Base-by-base conservation (phyloP, 1,140 invertebrate species). In the Bombus balteatus region DNA sequence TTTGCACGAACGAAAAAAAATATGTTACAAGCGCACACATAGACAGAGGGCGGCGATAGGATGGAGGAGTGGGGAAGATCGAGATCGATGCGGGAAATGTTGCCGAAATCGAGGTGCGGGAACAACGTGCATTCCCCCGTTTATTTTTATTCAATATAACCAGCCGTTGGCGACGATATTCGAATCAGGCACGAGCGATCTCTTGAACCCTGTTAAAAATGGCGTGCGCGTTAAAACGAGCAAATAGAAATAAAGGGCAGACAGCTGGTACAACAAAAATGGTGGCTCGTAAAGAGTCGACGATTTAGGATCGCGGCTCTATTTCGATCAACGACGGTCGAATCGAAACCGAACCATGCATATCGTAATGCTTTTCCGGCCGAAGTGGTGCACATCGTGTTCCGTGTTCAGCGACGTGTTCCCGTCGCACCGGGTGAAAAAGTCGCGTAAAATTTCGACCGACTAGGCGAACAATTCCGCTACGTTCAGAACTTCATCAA, bases 111-210 rank as follows among this genome's bases (percentile, higher is more conserved):
- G 65, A 18, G 15, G 65, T 18, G 65, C 2, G 65, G 6, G 15
- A n/a, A 65, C 25, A 65, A 39, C 75, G 53, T 22, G 37, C 22
- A 41, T 41, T 25, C 2, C 34, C 34, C 15, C 80, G 74, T 87
- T 77, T 87, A 87, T 87, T 87, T 83, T 87, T 78, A 87, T 87
- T 83, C 85, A 72, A 83, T 87, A 77, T 77, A 70, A 39, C 71
- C 81, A 39, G 39, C 81, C 59, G 39, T 9, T 22, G 59, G 80
- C 72, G 66, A 34, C 72, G 82, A 82, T 65, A 73, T 43, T 43
- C 81, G 81, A 82, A 75, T 82, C 81, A 74, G 72, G 43, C 41
- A 66, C 71, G 71, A 74, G 47, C 72, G 65, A 80, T 70, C 76
- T 65, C 57, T 65, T 57, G 47, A 37, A 13, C 53, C 34, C 22